Percentiles rank a stretch among this genome's conserved stretches.
Conservation (phyloP, 2,113 vertebrate species). For the Bufo gargarizans region DNA sequence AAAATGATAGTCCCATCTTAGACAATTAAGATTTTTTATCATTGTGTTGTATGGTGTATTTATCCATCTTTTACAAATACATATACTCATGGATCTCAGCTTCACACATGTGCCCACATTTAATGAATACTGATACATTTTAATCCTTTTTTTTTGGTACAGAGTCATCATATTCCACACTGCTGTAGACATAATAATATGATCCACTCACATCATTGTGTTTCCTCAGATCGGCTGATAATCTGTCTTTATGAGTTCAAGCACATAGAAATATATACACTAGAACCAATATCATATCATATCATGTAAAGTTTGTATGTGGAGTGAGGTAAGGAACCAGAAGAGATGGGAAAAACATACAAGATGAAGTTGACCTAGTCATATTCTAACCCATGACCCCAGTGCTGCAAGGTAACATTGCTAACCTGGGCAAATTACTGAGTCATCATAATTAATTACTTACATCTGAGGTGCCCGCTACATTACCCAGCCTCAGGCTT, state of each 20-base stretch:
- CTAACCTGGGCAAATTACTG: neutral
- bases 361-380: neutral
- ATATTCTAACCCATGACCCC: neutral
- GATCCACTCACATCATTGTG: neutral
- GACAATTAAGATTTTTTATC: neutral
- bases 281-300: neutral
- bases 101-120: neutral
- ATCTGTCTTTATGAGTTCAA: neutral
- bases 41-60: neutral
- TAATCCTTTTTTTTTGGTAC: neutral
- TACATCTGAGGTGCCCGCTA: neutral
- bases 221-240: neutral
- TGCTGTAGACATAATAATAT: neutral
- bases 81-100: neutral
- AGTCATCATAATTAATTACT: neutral
- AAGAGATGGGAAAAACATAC: neutral
- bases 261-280: neutral
- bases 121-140: neutral
- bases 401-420: neutral
- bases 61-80: neutral
- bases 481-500: neutral
- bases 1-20: neutral
- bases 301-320: neutral
- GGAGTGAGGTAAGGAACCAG: neutral
- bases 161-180: neutral